Base-by-base conservation (phyloP, 1,140 invertebrate genomes). In the Trichoplusia ni region DNA sequence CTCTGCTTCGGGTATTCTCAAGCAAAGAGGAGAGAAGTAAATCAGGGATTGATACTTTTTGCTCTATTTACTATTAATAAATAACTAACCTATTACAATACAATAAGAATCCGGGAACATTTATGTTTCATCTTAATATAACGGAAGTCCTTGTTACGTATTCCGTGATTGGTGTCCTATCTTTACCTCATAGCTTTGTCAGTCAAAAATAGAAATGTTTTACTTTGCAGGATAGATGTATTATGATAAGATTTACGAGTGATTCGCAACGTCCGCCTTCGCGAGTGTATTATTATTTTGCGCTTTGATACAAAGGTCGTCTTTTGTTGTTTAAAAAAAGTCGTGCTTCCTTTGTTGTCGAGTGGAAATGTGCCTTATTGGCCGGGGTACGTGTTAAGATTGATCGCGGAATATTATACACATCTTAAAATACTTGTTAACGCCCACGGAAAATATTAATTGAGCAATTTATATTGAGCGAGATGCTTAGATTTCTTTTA, bases 161-260 rank as follows among this genome's bases (percentile, higher is more conserved):
- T 67, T 60, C 67, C 46, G 59, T 70, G 71, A 73, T 70, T 73
- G 67, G 21, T 40, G 21, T 54, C 8, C 58, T 64, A 27, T 37
- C 58, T n/a, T 47, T 51, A 49, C 33, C 35, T 56, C 63, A 13
- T 31, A 35, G 69, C 66, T 75, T 68, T 76, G 69, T 72, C 72
- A 64, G 64, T 78, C 73, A 73, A 71, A n/a, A n/a, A n/a, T n/a
- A n/a, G n/a, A n/a, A 75, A 75, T 73, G 58, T 78, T 77, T 35
- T 69, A 54, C 67, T 29, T 54, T 53, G 37, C 40, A 56, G 64
- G 40, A 72, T 68, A 75, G 69, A 46, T 44, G 61, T 61, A 61
- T 61, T 66, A 65, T 67, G 47, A 73, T 71, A 69, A 72, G 35
- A 70, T 67, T 69, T 37, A 23, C 21, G 19, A 54, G 44, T 64